Evolutionary conservation across 2,113 vertebrate species (phyloP).

Genomic region (Oxygymnocypris stewartii): DNA sequence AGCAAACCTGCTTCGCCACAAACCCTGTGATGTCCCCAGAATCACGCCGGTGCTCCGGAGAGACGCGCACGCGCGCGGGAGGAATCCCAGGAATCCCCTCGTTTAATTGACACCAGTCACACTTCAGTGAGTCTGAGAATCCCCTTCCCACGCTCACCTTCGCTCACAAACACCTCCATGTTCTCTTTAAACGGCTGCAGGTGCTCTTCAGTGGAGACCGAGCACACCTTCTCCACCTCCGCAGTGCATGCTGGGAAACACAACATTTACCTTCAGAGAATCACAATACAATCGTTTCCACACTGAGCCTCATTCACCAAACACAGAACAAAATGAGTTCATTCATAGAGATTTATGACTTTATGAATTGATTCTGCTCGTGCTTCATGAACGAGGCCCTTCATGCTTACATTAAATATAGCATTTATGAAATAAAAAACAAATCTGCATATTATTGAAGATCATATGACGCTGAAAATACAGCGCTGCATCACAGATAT

Average conservation of each 20-base stretch:
- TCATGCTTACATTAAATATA: no score
- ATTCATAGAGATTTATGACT: neutral
- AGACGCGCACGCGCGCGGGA: neutral
- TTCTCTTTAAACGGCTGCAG: slow-evolving; percentile 95
- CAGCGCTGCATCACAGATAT: no score
- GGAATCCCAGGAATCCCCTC: slow-evolving; percentile 43
- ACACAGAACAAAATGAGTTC: neutral
- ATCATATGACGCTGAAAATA: no score
- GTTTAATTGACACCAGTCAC: slow-evolving; percentile 42
- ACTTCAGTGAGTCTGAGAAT: neutral
- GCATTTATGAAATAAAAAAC: no score
- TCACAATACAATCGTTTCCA: no score
- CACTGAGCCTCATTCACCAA: neutral
- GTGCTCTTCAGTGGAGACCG: slow-evolving; percentile 86
- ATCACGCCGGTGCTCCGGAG: slow-evolving; percentile 6
- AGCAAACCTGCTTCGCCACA: slow-evolving; percentile 2
- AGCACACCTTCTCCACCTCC: slow-evolving; percentile 91
- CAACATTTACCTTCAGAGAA: neutral
- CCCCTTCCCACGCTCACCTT: slow-evolving; percentile 74
- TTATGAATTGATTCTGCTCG: neutral
- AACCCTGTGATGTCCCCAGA: neutral
- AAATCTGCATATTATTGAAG: no score
- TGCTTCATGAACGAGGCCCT: neutral
- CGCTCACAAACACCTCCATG: slow-evolving; percentile 88
- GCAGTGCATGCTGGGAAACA: slow-evolving; percentile 83